Base-by-base conservation (phyloP, 1,140 invertebrate species). In the Parasteatoda tepidariorum region DNA sequence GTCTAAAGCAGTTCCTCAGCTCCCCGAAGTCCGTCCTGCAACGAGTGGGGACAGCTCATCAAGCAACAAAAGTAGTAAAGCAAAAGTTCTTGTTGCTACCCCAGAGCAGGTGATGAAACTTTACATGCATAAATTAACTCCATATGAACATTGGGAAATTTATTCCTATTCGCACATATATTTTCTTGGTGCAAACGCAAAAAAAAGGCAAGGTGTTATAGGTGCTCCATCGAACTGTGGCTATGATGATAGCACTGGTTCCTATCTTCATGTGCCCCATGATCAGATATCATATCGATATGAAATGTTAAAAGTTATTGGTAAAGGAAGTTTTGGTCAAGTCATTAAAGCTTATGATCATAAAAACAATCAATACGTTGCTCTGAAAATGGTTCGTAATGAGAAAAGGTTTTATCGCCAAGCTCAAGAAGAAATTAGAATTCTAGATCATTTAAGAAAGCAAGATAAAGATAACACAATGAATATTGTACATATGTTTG, bases 401-500 rank as follows among this genome's bases (percentile, higher is more conserved):
- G 97, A 99, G 89, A 98, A 98, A 88, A 92, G 98, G 79, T 99
- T 99, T 92, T 97, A 99, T 90, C 91, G 96, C 34, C 98, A 99
- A 90, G 98, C 98, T 22, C 96, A 99, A 88, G 98, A 99, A 88
- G 98, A 99, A 91, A 98, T 99, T 85, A 92, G 97, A 84, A 99
- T 99, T 87, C 90, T 99, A 85, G 95, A 98, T 89, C 97, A 99
- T 90, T 91, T 99, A 3, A 92, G 96, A 34, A 95, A 97, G 88
- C 96, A 98, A 88, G 98, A 99, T 89, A 97, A 97, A 88, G 96
- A 99, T 87, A 98, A 99, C 90, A 94, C 95, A n/a, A 98, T 98
- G 95, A 99, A 99, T 89, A 97, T 99, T 85, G 98, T 99, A 87
- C 98, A 99, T 88, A 99, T 99, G 96, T 94, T 95, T 88, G 98